phyloP scores from a whole-genome alignment of 2,888 invertebrate genomes.

The Automeris io region DNA sequence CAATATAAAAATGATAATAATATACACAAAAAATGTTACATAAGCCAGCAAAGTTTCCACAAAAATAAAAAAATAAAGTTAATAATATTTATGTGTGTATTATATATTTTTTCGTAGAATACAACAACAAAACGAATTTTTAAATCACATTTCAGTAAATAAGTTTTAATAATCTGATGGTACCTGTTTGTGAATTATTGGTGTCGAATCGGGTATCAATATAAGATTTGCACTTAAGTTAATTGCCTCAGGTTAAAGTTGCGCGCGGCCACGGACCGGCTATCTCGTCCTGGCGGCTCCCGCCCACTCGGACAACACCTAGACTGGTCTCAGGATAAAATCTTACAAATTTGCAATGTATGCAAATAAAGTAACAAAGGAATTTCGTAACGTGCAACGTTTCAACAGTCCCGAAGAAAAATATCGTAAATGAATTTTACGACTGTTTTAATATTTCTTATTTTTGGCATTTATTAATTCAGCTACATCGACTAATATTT shows the following conservation, averaged over 20 bases:
- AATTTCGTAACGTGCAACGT: not conserved
- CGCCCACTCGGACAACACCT: slow-evolving; percentile 24
- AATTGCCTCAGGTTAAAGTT: slow-evolving; percentile 2
- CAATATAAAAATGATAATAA: too few relatives aligned
- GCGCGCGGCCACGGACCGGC: slow-evolving; percentile 11
- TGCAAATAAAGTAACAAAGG: slow-evolving; percentile 7
- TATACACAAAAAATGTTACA: too few relatives aligned
- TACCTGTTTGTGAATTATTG: not conserved
- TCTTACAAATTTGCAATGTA: slow-evolving; percentile 1
- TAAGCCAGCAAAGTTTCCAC: too few relatives aligned
- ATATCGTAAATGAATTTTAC: too few relatives aligned
- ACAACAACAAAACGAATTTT: not conserved
- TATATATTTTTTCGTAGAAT: too few relatives aligned
- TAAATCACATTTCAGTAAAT: not conserved
- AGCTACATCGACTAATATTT: too few relatives aligned
- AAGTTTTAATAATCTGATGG: not conserved
- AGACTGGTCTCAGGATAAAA: slow-evolving; percentile 21
- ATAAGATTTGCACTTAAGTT: slow-evolving; percentile 8
- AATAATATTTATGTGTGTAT: too few relatives aligned
- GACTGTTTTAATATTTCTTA: too few relatives aligned
- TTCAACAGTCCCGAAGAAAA: too few relatives aligned
- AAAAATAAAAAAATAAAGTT: too few relatives aligned
- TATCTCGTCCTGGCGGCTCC: slow-evolving; percentile 23
- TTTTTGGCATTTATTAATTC: too few relatives aligned
- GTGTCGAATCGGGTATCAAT: slow-evolving; percentile 3